Conservation (phyloP, 2,797 vertebrate species). For the Coregonus sp. region DNA sequence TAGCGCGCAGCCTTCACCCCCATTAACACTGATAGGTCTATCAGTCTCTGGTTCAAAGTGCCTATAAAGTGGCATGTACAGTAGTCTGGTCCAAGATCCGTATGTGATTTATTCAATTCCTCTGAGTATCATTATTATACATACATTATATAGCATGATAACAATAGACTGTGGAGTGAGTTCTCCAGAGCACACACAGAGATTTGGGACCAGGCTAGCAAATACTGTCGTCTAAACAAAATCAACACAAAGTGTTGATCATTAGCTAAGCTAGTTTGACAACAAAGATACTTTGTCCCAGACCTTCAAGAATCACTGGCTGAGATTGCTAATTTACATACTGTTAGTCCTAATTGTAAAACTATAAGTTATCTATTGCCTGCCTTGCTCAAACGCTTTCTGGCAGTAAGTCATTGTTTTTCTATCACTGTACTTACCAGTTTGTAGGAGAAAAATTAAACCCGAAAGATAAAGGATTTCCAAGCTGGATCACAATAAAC, state of each 20-base stretch:
- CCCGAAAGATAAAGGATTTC: neutral
- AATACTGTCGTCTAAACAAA: too few species aligned
- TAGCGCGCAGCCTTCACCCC: constrained; percentile 14
- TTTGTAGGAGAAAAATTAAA: neutral
- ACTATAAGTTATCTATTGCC: neutral
- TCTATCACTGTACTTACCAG: neutral
- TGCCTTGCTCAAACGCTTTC: neutral
- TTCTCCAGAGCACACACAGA: too few species aligned
- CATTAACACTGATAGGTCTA: neutral
- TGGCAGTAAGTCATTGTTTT: neutral
- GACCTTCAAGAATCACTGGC: too few species aligned
- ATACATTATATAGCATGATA: too few species aligned
- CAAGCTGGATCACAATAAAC: neutral
- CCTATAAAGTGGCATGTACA: neutral
- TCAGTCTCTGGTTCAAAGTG: neutral
- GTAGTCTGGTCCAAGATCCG: neutral
- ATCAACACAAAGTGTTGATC: too few species aligned
- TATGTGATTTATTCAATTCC: neutral
- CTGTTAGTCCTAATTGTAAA: neutral
- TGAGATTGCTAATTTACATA: neutral
- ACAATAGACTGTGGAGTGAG: too few species aligned
- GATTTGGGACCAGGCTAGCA: too few species aligned
- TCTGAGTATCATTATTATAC: too few species aligned
- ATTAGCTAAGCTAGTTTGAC: too few species aligned
- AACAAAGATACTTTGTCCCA: too few species aligned